Base-by-base conservation (phyloP, 2,888 invertebrate genomes). In the Mactromeris polynyma region DNA sequence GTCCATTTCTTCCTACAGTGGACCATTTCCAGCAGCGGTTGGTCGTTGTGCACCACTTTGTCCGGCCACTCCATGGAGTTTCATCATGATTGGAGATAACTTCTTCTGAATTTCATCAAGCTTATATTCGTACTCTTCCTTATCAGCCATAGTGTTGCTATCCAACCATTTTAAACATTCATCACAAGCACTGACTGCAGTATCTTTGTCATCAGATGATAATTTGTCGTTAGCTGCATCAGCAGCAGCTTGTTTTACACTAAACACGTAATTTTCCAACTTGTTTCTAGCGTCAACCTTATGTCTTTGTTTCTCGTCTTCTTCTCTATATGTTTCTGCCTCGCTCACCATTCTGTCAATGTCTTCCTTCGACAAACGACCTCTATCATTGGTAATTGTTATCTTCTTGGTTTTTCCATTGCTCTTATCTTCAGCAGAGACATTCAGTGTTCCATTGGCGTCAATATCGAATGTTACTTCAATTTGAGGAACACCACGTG, bases 341-440 rank as follows among this genome's bases (percentile, higher is more conserved):
- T 96, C 96, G 33, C 92, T 90, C 78, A 96, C 94, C 96, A 96
- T 98, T 92, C 98, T 97, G 94, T 99, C 98, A 86, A 98, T 98
- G 86, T 99, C 98, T n/a, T 98, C 98, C 96, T 98, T 98, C 88
- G 98, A 98, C 17, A 99, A 97, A 6, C 98, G 97, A 0, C 98
- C 98, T 95, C 98, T 98, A 95, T 98, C 98, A 95, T 98, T 98
- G 6, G 98, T 98, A 88, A 98, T 98, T 40, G 98, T 98, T 91
- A 98, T 98, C 94, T 98, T 98, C 95, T 98, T 98, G 0, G 98
- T 98, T 88, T 98, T 98, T 0, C 98, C 98, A 0, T 98, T 98
- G 93, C 98, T 98, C 94, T 97, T 97, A 94, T 98, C 98, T 96
- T 93, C 93, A 9, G 97, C 97, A 0, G 96, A 95, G 0, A 97